phyloP scores from a whole-genome alignment of 2,888 invertebrate genomes.

The Dryocosmus kuriphilus region DNA sequence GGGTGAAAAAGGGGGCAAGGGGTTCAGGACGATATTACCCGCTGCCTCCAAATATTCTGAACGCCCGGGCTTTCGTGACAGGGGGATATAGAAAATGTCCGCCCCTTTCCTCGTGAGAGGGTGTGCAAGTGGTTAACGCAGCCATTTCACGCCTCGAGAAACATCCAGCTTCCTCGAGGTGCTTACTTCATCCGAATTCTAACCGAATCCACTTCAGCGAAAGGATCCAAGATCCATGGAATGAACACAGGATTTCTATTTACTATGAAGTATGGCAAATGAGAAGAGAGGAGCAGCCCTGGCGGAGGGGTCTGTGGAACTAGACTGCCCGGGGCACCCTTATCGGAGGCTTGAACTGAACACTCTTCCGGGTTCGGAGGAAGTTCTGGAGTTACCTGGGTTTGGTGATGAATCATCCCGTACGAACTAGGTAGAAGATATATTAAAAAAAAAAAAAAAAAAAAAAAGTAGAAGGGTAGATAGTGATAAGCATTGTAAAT shows the following conservation, averaged over 20 bases:
- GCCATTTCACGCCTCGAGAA: conserved; percentile 77
- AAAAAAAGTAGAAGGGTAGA: no score
- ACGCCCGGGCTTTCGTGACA: conserved; percentile 48
- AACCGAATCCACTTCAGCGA: conserved; percentile 67
- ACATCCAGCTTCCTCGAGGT: conserved; percentile 66
- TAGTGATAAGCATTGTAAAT: not conserved
- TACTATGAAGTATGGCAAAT: conserved; percentile 51
- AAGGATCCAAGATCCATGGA: conserved; percentile 31
- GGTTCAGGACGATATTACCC: conserved; percentile 51
- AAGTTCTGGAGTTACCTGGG: not conserved
- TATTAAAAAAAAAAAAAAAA: no score
- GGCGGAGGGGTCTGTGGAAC: conserved; percentile 51
- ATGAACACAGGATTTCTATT: conserved; percentile 67
- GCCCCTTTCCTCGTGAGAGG: conserved; percentile 60
- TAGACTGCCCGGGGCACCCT: conserved; percentile 34
- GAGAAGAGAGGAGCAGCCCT: conserved; percentile 58
- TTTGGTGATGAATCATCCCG: not conserved
- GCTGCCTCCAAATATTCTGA: conserved; percentile 49
- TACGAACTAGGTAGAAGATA: not conserved
- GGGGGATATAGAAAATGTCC: conserved; percentile 53
- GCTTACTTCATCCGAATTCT: conserved; percentile 73
- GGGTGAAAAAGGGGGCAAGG: conserved; percentile 35
- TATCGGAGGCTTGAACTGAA: not conserved
- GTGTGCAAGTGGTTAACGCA: conserved; percentile 76
- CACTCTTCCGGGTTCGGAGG: not conserved